These are phyloP conservation scores for Euleptes europaea DNA, from an alignment of 2,113 vertebrate species.

Conservation along the genomic window DNA sequence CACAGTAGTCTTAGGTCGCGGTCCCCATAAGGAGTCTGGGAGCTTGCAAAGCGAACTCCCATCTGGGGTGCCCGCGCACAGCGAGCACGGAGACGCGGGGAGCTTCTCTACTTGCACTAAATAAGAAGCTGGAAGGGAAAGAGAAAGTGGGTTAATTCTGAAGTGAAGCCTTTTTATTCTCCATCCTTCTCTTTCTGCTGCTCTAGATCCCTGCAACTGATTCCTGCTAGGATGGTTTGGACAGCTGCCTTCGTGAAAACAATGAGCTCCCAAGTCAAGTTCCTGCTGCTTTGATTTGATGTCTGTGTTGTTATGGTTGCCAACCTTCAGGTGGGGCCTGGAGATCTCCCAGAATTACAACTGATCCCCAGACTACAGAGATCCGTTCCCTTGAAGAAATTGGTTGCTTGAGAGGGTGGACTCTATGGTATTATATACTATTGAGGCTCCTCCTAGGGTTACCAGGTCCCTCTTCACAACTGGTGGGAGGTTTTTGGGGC, in stretches of 20 bases:
- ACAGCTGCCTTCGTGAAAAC: not conserved
- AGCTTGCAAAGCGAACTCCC: slow-evolving; percentile 61
- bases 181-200: not conserved
- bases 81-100: not conserved
- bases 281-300: not conserved
- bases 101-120: not conserved
- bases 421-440: too few species aligned
- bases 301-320: too few species aligned
- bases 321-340: too few species aligned
- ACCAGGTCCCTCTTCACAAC: too few species aligned
- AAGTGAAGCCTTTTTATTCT: not conserved
- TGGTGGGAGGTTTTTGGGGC: too few species aligned
- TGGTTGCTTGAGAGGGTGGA: too few species aligned
- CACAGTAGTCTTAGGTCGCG: slow-evolving; percentile 60
- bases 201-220: not conserved
- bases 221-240: too few species aligned
- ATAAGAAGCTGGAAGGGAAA: slow-evolving; percentile 47
- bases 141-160: not conserved
- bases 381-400: too few species aligned
- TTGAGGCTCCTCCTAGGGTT: too few species aligned
- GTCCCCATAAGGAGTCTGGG: slow-evolving; percentile 75
- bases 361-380: too few species aligned
- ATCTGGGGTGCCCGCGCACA: slow-evolving; percentile 57
- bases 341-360: too few species aligned
- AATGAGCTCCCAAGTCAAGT: not conserved